Conservation (phyloP, 2,888 invertebrate genomes). For the Leuctra nigra region DNA sequence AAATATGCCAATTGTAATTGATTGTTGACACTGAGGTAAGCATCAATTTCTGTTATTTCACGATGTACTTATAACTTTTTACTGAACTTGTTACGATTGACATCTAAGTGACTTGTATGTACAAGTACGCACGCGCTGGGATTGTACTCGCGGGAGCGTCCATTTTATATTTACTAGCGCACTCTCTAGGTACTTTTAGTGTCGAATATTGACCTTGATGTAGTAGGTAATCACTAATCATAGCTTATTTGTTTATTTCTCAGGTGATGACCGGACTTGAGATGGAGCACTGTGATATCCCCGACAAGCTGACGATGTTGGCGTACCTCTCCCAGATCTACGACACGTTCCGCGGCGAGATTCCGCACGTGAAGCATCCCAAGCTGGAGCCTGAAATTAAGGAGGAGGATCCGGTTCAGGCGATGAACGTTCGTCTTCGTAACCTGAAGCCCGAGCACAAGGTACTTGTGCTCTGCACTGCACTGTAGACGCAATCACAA, state of each 20-base stretch:
- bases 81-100: too few relatives aligned
- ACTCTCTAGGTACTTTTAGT: too few relatives aligned
- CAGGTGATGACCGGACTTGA: constrained; percentile 68
- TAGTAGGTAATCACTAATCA: not conserved
- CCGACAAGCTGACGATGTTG: constrained; percentile 68
- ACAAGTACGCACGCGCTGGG: too few relatives aligned
- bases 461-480: constrained; percentile 26
- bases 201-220: too few relatives aligned
- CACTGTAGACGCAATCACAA: too few relatives aligned
- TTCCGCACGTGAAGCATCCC: constrained; percentile 72
- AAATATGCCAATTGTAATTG: too few relatives aligned
- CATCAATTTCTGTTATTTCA: too few relatives aligned
- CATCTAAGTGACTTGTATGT: too few relatives aligned
- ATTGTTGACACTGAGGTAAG: too few relatives aligned
- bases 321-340: constrained; percentile 85
- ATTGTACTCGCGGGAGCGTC: too few relatives aligned
- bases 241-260: constrained; percentile 17
- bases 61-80: too few relatives aligned
- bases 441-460: constrained; percentile 27
- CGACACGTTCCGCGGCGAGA: constrained; percentile 85
- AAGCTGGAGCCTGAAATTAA: constrained; percentile 46
- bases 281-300: constrained; percentile 59
- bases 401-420: constrained; percentile 19
- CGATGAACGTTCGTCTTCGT: constrained; percentile 24
- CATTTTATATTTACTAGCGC: too few relatives aligned